Evolutionary conservation across 2,113 vertebrate species (phyloP), one percentile per base, ranked within the genome.

Genomic region (Spilogale gracilis): DNA sequence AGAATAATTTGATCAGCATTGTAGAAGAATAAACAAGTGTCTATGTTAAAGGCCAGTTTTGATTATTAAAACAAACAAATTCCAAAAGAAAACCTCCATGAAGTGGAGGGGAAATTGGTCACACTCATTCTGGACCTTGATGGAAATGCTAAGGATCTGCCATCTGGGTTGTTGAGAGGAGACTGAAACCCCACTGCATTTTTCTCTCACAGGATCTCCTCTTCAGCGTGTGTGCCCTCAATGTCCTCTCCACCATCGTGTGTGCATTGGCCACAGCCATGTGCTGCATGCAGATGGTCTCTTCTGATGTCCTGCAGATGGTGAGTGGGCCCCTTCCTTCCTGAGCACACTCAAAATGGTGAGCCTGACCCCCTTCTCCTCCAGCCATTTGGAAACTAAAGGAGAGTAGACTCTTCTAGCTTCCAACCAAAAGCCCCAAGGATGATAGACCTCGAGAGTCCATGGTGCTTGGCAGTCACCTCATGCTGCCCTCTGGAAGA

Each of bases 251-350:
- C 98, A 99, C 99, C 97, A 99, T 99, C 82, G 99, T 99, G 97
- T 99, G 99, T 78, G 99, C 99, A 9, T 98, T 99, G 96, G 99
- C 99, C 97, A 99, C 99, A 0, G 99, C 99, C 73, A 99, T 99
- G 99, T 99, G 99, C 99, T 99, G 99, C 98, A 99, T 99, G 99
- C 99, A 99, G 99, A 99, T 99, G 99, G 99, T 99, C 96, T 99
- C 99, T 3, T 99, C 99, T n/a, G 99, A 99, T 96, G 98, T 99
- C 93, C 99, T 99, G 98, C 99, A 99, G 98, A 99, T 99, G 99
- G 99, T 99, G 98, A 99, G 99, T 99, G 97, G 9, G 73, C 38
- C 73, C n/a, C 21, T 6, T 13, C 50, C 38, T 13, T 16, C 78
- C 30, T 13, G 12, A 76, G 2, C 50, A 45, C 16, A 0, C n/a